Base-by-base conservation (phyloP, 2,888 invertebrate species). In the Bugulina stolonifera region DNA sequence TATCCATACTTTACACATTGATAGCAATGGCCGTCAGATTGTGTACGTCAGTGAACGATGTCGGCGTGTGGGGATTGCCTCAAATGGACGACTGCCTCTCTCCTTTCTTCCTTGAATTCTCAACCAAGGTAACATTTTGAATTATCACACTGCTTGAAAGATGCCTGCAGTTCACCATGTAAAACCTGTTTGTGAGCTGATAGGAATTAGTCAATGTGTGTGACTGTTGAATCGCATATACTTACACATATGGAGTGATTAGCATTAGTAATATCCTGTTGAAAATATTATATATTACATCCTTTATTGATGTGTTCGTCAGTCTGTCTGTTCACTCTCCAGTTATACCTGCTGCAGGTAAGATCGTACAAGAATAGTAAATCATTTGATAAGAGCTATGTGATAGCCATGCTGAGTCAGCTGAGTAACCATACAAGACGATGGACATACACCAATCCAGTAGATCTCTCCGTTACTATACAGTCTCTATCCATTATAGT, bases 381-480 rank as follows among this genome's bases (percentile, higher is more conserved):
- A 32, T 64, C 64, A 27, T 64, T 64, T 64, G 64, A 64, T n/a
- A 34, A 64, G 27, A 27, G 27, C 5, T 32, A 32, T 64, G 64
- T 64, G 34, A 22, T 25, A 2, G 2, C 64, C 1, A 5, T 64
- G 64, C 32, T 64, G 10, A 3, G 25, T 64, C 32, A 25, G 35
- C 75, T 82, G 18, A 72, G 77, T 69, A 82, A 81, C 74, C 79
- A 80, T 73, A 82, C 81, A 2, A 72, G 74, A 43, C 73, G 75
- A 22, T 77, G 77, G 70, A 74, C 74, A 1, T 81, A 80, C 73
- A 75, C 76, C 35, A 82, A 82, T 75, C 81, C 82, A 10, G 79
- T 83, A 43, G 82, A 83, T 73, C 79, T 83, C 22, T 79, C 81
- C 23, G 80, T 81, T 1, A 80, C 82, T 52, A 81, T 83, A n/a